Evolutionary conservation across 2,888 invertebrate genomes (phyloP).

Genomic region (Caenorhabditis panamensis): DNA sequence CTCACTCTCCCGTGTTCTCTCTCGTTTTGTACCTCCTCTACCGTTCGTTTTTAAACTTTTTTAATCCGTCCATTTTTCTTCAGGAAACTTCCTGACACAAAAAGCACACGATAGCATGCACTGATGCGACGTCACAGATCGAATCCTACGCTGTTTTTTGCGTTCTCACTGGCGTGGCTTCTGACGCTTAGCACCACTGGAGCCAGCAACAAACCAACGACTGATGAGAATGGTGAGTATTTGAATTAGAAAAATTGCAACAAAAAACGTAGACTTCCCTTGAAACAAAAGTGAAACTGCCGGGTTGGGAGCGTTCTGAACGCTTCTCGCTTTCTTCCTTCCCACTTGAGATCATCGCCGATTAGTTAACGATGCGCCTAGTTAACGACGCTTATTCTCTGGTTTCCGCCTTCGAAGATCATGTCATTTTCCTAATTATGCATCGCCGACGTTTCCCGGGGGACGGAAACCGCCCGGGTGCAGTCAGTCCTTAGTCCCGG

Average conservation of each 20-base stretch:
- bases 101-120: constrained; percentile 45
- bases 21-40: constrained; percentile 23
- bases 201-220: constrained; percentile 37
- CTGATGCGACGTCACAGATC: constrained; percentile 50
- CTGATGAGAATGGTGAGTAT: constrained; percentile 59
- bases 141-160: constrained; percentile 11
- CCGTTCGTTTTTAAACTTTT: constrained; percentile 16
- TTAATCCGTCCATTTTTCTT: neutral
- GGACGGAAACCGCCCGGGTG: constrained; percentile 40
- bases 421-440: constrained; percentile 58
- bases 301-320: constrained; percentile 23
- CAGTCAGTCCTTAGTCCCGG: constrained; percentile 8
- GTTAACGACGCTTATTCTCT: constrained; percentile 59
- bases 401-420: constrained; percentile 52
- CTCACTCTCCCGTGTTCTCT: constrained; percentile 28
- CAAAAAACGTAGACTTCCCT: too few relatives aligned
- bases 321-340: constrained; percentile 17
- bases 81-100: constrained; percentile 32
- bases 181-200: constrained; percentile 15
- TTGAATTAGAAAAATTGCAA: constrained; percentile 20
- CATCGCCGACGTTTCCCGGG: constrained; percentile 45
- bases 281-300: constrained; percentile 14
- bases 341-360: constrained; percentile 56
- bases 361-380: constrained; percentile 58
- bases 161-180: constrained; percentile 8